These are phyloP conservation scores for Chaetogeoica ovagalla DNA, from an alignment of 2,888 invertebrate species.

Conservation along the genomic window DNA sequence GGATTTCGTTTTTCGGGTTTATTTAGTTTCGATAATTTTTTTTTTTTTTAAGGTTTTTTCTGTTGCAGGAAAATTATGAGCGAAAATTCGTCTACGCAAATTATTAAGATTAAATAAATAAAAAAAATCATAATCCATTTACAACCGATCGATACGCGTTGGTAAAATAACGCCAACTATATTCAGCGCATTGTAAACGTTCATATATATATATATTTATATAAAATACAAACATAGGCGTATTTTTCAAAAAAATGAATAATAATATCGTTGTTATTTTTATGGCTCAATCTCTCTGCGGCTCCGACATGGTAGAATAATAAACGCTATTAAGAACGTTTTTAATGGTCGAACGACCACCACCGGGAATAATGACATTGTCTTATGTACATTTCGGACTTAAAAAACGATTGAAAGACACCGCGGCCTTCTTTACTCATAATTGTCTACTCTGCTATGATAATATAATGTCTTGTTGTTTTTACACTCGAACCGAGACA, in stretches of 20 bases:
- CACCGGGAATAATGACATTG: slow-evolving; percentile 37
- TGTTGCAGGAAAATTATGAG: too few species aligned
- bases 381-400: slow-evolving; percentile 24
- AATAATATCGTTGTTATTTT: slow-evolving; percentile 21
- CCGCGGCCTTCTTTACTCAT: not conserved
- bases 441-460: not conserved
- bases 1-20: too few species aligned
- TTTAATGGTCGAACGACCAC: slow-evolving; percentile 12
- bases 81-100: too few species aligned
- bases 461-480: slow-evolving; percentile 4
- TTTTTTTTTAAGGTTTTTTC: too few species aligned
- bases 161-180: too few species aligned
- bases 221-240: not conserved
- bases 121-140: too few species aligned
- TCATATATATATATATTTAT: too few species aligned
- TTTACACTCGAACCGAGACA: not conserved
- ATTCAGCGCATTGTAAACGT: too few species aligned
- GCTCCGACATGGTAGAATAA: slow-evolving; percentile 13
- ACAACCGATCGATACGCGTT: too few species aligned
- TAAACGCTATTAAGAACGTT: slow-evolving; percentile 23
- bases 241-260: not conserved
- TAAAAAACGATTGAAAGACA: slow-evolving; percentile 33
- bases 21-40: too few species aligned
- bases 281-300: slow-evolving; percentile 6
- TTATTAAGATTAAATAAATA: too few species aligned